A percentile compares a stretch with the other conserved stretches of the same genome.
These are phyloP conservation scores for Galbula dea DNA, from an alignment of 2,113 vertebrate genomes.

Conservation along the genomic window DNA sequence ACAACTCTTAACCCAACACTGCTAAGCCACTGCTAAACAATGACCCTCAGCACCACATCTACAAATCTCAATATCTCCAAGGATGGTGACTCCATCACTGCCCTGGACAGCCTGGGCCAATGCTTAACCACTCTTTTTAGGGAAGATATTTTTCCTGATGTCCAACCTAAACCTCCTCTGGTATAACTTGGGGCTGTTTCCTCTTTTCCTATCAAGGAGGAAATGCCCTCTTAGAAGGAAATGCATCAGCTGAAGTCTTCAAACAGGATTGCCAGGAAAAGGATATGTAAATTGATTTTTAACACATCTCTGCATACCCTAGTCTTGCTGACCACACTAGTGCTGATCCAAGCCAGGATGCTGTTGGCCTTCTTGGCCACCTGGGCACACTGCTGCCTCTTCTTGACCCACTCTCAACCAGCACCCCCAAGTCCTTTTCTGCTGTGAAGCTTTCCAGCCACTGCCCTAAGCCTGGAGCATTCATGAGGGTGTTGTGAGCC, in stretches of 20 bases:
- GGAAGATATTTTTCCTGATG: no score
- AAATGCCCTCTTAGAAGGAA: background rate
- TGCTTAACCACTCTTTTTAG: no score
- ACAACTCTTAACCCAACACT: background rate
- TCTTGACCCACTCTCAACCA: background rate
- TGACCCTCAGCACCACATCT: background rate
- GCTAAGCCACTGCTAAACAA: no score
- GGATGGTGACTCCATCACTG: background rate
- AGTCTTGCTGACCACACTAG: background rate
- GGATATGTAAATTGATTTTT: background rate
- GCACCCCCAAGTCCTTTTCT: background rate
- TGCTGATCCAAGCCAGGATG: background rate
- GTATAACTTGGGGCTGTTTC: background rate
- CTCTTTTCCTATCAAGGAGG: background rate
- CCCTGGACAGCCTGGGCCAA: background rate
- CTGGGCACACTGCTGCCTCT: background rate
- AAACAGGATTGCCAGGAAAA: background rate
- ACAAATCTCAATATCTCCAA: background rate
- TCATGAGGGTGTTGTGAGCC: background rate
- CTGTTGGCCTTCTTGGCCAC: background rate
- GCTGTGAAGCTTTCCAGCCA: background rate
- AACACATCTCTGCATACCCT: background rate
- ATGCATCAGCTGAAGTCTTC: background rate
- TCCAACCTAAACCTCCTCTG: background rate
- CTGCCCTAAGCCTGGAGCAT: rapidly evolving